Evolutionary conservation across 2,113 vertebrate species (phyloP).

Genomic region (Myodes glareolus): DNA sequence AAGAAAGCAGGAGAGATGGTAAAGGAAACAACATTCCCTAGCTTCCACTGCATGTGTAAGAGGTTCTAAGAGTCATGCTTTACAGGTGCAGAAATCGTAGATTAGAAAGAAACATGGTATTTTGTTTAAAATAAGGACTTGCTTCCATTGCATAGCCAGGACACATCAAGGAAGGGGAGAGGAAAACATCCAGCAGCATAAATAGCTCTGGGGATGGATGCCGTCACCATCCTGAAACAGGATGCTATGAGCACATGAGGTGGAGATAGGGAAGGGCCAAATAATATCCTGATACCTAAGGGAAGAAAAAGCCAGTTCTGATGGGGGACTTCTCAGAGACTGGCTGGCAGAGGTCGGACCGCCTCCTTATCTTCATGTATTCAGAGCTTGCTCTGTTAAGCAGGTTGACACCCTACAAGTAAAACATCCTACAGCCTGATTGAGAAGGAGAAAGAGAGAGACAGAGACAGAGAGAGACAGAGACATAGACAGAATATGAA

Average conservation of each 20-base stretch:
- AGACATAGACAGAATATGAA: background rate
- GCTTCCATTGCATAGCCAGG: background rate
- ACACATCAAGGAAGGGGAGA: background rate
- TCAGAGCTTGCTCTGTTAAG: background rate
- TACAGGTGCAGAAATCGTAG: background rate
- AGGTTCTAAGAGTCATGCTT: background rate
- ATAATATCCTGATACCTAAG: background rate
- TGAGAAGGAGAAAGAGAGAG: too few species aligned
- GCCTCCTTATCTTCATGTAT: accelerated
- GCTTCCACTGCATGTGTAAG: background rate
- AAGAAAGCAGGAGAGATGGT: background rate
- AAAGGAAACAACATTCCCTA: background rate
- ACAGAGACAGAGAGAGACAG: accelerated
- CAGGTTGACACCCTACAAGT: accelerated
- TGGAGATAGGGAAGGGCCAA: accelerated
- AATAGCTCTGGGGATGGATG: background rate
- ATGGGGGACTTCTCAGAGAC: too few species aligned
- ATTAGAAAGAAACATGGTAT: background rate
- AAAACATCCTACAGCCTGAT: background rate
- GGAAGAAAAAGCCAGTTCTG: too few species aligned
- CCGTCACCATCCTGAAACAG: background rate
- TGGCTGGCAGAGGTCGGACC: background rate
- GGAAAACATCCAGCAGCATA: background rate
- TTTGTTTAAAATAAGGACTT: background rate
- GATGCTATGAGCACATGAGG: background rate